A percentile compares a stretch with the other conserved stretches of the same genome.
Conservation (phyloP, 2,888 invertebrate species). For the Archips crataeganus region DNA sequence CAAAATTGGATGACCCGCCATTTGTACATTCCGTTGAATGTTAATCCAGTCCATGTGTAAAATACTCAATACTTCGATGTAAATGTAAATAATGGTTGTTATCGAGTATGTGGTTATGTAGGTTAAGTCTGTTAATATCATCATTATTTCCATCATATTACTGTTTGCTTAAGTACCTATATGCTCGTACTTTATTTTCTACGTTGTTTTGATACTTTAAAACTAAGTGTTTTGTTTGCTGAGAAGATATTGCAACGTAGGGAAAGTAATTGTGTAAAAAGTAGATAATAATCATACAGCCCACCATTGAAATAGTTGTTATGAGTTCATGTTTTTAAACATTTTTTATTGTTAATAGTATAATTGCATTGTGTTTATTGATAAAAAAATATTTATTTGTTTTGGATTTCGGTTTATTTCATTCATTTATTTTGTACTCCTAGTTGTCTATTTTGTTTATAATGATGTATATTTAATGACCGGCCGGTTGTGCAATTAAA, state of each 20-base stretch:
- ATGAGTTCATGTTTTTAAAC: constrained; percentile 40
- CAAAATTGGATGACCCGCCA: constrained; percentile 70
- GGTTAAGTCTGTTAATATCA: constrained; percentile 17
- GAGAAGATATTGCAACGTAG: constrained; percentile 6
- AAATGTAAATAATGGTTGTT: constrained; percentile 33
- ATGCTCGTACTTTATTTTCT: not conserved
- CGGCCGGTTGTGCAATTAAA: constrained; percentile 84
- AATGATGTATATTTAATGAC: constrained; percentile 50
- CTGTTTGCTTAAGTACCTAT: constrained; percentile 3
- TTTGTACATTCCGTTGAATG: constrained; percentile 76
- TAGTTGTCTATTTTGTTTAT: constrained; percentile 31
- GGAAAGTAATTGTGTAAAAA: constrained; percentile 32
- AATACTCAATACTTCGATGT: constrained; percentile 31
- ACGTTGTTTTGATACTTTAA: constrained; percentile 10
- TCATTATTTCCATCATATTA: constrained; percentile 15
- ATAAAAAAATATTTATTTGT: constrained; percentile 43
- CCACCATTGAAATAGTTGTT: constrained; percentile 44
- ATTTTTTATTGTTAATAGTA: constrained; percentile 1
- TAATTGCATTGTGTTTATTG: constrained; percentile 20
- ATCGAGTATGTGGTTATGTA: constrained; percentile 32
- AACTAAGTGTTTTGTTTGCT: not conserved
- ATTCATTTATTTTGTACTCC: constrained; percentile 16
- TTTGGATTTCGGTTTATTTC: constrained; percentile 41
- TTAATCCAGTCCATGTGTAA: constrained; percentile 49
- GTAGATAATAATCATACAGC: constrained; percentile 40